Evolutionary conservation across 2,888 invertebrate genomes (phyloP), one percentile per base, ranked within the genome.

Genomic region (Scaptomyza cyrtandrae): DNA sequence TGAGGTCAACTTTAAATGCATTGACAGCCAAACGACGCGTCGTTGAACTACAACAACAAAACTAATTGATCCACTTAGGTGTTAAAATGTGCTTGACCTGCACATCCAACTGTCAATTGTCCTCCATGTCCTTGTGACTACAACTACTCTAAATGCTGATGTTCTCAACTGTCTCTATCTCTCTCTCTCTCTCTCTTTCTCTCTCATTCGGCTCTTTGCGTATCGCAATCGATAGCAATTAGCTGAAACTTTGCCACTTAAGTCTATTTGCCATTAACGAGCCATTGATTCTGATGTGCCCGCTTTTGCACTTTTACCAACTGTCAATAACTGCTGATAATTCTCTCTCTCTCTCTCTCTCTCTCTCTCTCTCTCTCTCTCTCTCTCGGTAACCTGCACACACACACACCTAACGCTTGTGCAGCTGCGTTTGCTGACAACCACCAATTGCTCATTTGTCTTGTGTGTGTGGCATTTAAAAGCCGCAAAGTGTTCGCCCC

Each of bases 401-500:
- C 61, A 13, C 27, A 57, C 11, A 37, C 24, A 13, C n/a, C n/a
- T 16, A n/a, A 11, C 27, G 31, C 10, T 43, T 11, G 16, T 46
- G 14, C 35, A 43, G 24, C 11, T 35, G 54, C 43, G 31, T 59
- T 61, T 48, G 61, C 43, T 55, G 62, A 55, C 64, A 76, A 64
- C 62, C 74, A 62, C 68, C 75, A 84, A 71, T 75, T 70, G 71
- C 73, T 75, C 81, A 80, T 84, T 82, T 82, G 81, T 78, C 81
- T 84, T 82, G 39, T 16, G 37, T 39, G 14, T 39, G 61, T 64
- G 52, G 45, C 84, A 75, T 82, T 81, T 82, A 78, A 83, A 72
- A 81, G 79, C 82, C 85, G 69, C 85, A 80, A 85, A 82, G 78
- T 82, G 69, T 75, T 76, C 70, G 73, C 55, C 70, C 60, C 56